Evolutionary conservation across 2,888 invertebrate species (phyloP), one percentile per base, ranked within the genome.

Genomic region (Thalpophila matura): DNA sequence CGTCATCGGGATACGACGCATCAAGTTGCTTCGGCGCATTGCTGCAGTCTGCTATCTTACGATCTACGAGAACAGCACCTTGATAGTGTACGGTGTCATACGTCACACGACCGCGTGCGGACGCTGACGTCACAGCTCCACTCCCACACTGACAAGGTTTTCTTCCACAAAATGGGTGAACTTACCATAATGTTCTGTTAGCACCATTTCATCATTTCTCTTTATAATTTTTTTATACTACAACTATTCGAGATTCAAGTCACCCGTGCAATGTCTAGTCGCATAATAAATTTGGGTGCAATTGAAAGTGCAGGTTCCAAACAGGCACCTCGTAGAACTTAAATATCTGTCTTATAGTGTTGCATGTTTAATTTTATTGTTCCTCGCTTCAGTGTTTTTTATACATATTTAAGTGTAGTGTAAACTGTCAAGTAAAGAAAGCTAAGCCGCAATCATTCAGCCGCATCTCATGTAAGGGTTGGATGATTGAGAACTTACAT

Each of bases 231-330:
- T 47, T 62, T 31, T 31, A 6, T 60, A 37, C 29, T 53, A 56
- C 12, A 56, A 35, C 24, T 61, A 56, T 37, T 56, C 16, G 9
- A 46, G 45, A 42, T 58, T 33, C 18, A 46, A 29, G 20, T 54
- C 61, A 59, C 43, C 61, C 55, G 53, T 71, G 57, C 50, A 59
- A 74, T 71, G 68, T 82, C 82, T 82, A 83, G 83, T 84, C 83
- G 74, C 81, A 76, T 75, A 77, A 73, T 76, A 67, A 35, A 66
- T 59, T 43, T 64, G 69, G 69, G 76, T 79, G 83, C 75, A 75
- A 71, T 62, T 27, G 1, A 45, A 49, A 35, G 20, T 45, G 35
- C 55, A 43, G 33, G 42, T 59, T 55, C 26, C 43, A 29, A 26
- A 35, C 57, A 49, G 16, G 27, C 27, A 47, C 35, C 33, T 47